Evolutionary conservation across 2,888 invertebrate genomes (phyloP).

Genomic region (Microctonus hyperodae): DNA sequence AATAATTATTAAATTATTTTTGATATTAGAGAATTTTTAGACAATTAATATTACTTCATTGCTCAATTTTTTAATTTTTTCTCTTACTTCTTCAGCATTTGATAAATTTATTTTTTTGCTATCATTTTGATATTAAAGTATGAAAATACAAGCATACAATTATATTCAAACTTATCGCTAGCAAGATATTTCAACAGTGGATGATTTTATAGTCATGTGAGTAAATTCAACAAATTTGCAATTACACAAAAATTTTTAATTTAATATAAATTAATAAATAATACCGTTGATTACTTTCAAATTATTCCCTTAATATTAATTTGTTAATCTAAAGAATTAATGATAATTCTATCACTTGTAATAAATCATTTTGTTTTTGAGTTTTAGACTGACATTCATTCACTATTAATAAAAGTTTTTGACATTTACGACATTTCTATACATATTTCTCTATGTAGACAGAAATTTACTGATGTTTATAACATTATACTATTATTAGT

Average conservation of each 20-base stretch:
- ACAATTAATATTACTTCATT: background rate
- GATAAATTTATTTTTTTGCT: background rate
- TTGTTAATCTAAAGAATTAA: no score
- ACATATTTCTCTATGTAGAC: no score
- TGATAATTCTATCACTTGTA: no score
- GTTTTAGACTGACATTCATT: no score
- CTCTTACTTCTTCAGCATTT: background rate
- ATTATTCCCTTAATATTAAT: no score
- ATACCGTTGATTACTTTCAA: no score
- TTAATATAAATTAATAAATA: no score
- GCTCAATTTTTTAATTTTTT: background rate
- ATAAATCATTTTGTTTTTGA: no score
- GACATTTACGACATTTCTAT: no score
- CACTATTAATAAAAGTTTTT: no score
- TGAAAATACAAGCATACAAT: no score
- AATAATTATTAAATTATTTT: background rate
- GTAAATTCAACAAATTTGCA: background rate
- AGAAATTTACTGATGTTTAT: background rate
- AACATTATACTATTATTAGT: background rate
- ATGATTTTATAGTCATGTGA: constrained; percentile 1
- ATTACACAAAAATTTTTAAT: no score
- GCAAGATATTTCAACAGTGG: background rate
- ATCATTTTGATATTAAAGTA: background rate
- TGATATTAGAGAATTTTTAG: background rate
- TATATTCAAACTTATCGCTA: background rate